Conservation (phyloP, 2,888 invertebrate species). For the Dysmachus trigonus region DNA sequence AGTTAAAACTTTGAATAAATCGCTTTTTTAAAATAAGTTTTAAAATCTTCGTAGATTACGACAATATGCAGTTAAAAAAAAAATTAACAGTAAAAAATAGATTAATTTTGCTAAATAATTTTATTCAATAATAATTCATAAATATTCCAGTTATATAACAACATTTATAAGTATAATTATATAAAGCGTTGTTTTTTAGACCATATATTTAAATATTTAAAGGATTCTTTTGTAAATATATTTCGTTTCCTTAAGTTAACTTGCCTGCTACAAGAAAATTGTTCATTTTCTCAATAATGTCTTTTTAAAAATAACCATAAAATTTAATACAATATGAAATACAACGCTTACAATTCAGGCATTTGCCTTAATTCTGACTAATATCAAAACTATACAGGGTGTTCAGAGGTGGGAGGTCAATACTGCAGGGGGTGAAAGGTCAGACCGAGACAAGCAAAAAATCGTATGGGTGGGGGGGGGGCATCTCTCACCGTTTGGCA, state of each 20-base stretch:
- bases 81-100: neutral
- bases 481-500: too few relatives aligned
- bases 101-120: neutral
- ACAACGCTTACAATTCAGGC: neutral
- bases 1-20: neutral
- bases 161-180: conserved; percentile 8
- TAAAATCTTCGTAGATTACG: neutral
- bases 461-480: too few relatives aligned
- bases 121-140: neutral
- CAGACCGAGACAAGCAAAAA: too few relatives aligned
- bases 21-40: neutral
- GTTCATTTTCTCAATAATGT: neutral
- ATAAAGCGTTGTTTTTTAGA: conserved; percentile 6
- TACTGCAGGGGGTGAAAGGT: too few relatives aligned
- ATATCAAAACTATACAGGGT: too few relatives aligned
- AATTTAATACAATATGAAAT: neutral
- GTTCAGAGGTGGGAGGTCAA: too few relatives aligned
- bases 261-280: neutral
- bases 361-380: neutral
- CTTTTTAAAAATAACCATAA: neutral
- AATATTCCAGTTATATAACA: conserved; percentile 13
- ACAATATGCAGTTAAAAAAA: neutral
- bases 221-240: neutral
- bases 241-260: neutral
- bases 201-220: neutral